Evolutionary conservation across 2,888 invertebrate genomes (phyloP), one percentile per base, ranked within the genome.

Genomic region (Atethmia centrago): DNA sequence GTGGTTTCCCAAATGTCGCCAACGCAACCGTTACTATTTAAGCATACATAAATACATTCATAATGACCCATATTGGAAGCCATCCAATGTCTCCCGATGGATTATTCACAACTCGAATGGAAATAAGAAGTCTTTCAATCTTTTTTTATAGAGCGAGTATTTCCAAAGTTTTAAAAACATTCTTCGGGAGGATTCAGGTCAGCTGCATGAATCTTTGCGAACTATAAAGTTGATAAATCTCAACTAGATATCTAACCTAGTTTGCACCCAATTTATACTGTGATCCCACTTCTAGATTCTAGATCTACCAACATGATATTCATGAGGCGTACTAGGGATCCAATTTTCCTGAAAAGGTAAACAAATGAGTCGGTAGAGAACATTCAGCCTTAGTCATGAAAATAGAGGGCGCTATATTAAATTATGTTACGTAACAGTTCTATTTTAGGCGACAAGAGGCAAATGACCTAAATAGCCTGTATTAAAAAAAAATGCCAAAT

Each of bases 51-150:
- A 71, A 76, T 71, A 71, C 25, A 61, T 79, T 71, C 47, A 61
- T 79, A 76, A 79, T 71, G 72, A 53, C 9, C 79, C 5, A 25
- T n/a, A 81, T 75, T 75, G 78, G 76, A 81, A 56, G 25, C 62
- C n/a, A 62, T 77, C 82, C 82, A 79, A 82, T 36, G 55, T 65
- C 61, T 42, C 16, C 40, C 63, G 40, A 56, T 65, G 63, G 71
- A 79, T 82, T 77, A 79, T 79, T 79, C 79, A 82, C 59, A 58
- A 71, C 31, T 71, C 31, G n/a, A 65, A 65, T 68, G 79, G 79
- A 73, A 73, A 79, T 68, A 53, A 64, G 62, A 65, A 73, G 40
- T 66, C 56, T 40, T 31, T 51, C 78, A 53, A 73, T 79, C 59
- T 72, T 83, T 83, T 80, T 83, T 63, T 71, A 74, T 65, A n/a